These are phyloP conservation scores for Myotis brandtii DNA, from an alignment of 2,113 vertebrate species.

Conservation along the genomic window DNA sequence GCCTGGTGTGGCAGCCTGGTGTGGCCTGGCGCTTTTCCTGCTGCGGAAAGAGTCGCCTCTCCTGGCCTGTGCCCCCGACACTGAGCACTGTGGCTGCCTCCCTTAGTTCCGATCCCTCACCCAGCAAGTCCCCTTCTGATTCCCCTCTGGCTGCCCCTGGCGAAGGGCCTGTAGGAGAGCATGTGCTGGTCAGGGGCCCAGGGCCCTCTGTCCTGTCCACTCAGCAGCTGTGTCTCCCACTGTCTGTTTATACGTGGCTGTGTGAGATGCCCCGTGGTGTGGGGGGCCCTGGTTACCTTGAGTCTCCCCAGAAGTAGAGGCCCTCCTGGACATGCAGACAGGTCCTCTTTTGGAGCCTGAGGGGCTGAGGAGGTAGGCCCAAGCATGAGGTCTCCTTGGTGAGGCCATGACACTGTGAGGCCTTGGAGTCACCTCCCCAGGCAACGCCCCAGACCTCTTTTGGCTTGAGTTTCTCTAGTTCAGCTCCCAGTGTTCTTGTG, in stretches of 20 bases:
- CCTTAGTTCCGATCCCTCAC: neutral
- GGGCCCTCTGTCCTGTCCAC: neutral
- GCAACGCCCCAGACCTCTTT: accelerated
- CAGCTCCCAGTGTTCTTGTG: neutral
- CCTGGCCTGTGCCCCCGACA: neutral
- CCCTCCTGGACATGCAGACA: neutral
- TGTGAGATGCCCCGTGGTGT: neutral
- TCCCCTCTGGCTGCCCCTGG: neutral
- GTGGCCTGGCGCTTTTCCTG: neutral
- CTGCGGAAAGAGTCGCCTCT: neutral
- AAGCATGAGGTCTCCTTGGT: neutral
- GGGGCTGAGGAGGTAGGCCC: neutral
- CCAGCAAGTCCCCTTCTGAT: neutral
- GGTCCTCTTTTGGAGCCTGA: neutral
- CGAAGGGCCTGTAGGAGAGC: neutral
- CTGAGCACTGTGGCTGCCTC: neutral
- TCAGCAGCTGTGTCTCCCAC: neutral
- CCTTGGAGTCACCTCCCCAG: neutral
- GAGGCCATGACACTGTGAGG: neutral
- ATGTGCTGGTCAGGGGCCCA: neutral
- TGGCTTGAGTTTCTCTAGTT: neutral
- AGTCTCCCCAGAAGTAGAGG: neutral
- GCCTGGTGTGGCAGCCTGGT: too few species aligned
- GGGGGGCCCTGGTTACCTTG: neutral
- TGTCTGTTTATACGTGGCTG: neutral